Base-by-base conservation (phyloP, 2,888 invertebrate species). In the Ceratothoa steindachneri region DNA sequence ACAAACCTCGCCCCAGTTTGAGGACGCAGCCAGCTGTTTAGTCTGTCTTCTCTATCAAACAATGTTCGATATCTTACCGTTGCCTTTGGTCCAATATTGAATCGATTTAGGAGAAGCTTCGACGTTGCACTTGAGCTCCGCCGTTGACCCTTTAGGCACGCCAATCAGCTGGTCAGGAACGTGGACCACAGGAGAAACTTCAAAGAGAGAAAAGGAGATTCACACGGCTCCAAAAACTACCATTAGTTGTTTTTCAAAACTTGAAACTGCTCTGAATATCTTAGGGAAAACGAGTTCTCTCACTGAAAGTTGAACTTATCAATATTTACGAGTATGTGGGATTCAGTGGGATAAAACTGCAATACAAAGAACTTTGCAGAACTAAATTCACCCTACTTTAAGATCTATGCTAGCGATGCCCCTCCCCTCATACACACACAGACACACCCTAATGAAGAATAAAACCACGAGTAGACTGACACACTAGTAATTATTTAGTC, bases 151-250 rank as follows among this genome's bases (percentile, higher is more conserved):
- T 19, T 70, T n/a, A 2, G 70, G 71, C 3, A 72, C 74, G 0
- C 74, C 74, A 30, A 77, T 77, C 28, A 77, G 71, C 68, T 77
- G 77, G 69, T 77, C 75, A 15, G 77, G 77, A 19, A 77, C 77
- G 71, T 77, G 77, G 70, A 77, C 75, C n/a, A 77, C 77, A 12
- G 77, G 77, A 7, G 74, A 67, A 55, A 77, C 77, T 77, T 70
- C 55, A 30, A 24, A 41, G 19, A 3, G 4, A 28, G 65, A 4
- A 65, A 28, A n/a, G n/a, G n/a, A n/a, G 3, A 2, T 7, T 2
- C 3, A 24, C 24, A 24, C 19, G 3, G 53, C 4, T 2, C 19
- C 3, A 4, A 2, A 53, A 53, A 7, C 3, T 53, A 4, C 19
- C 7, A 7, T 53, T 2, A 22, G 7, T 7, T 4, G 53, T 2